phyloP scores from a whole-genome alignment of 2,888 invertebrate genomes.

The Amorpha juglandis region DNA sequence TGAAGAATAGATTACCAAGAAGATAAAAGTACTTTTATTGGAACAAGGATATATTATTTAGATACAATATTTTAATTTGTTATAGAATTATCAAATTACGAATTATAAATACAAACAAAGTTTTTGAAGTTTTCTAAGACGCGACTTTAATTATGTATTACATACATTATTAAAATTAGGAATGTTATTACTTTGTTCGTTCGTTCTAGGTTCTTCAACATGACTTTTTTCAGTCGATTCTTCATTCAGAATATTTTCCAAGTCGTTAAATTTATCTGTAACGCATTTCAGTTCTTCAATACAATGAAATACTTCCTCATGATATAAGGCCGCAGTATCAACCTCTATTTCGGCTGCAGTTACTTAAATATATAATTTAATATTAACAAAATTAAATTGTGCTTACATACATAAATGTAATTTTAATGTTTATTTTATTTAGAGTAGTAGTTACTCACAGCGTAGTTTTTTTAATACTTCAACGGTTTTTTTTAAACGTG shows the following conservation, averaged over 20 bases:
- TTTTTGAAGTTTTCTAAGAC: too few species aligned
- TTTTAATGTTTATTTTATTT: background rate
- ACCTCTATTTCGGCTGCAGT: slow-evolving; percentile 65
- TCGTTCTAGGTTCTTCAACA: background rate
- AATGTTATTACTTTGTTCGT: too few species aligned
- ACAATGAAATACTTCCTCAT: slow-evolving; percentile 59
- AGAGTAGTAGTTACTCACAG: slow-evolving; percentile 48
- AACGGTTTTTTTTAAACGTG: slow-evolving; percentile 56
- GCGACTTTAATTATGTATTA: too few species aligned
- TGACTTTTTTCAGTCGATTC: background rate
- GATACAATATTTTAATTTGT: too few species aligned
- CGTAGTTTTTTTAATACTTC: slow-evolving; percentile 53
- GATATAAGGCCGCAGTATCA: slow-evolving; percentile 62
- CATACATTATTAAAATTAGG: too few species aligned
- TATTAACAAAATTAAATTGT: background rate
- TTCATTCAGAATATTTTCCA: background rate
- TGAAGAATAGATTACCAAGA: too few species aligned
- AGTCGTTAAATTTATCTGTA: slow-evolving; percentile 11
- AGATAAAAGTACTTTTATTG: too few species aligned
- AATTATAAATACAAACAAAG: too few species aligned
- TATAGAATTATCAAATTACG: too few species aligned
- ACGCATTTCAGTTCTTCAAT: slow-evolving; percentile 35
- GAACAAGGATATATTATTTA: too few species aligned
- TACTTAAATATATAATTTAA: slow-evolving; percentile 43
- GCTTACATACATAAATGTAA: background rate